Percentiles rank a stretch among this genome's conserved stretches.
phyloP scores from a whole-genome alignment of 2,113 vertebrate genomes.

The Dunckerocampus dactyliophorus region DNA sequence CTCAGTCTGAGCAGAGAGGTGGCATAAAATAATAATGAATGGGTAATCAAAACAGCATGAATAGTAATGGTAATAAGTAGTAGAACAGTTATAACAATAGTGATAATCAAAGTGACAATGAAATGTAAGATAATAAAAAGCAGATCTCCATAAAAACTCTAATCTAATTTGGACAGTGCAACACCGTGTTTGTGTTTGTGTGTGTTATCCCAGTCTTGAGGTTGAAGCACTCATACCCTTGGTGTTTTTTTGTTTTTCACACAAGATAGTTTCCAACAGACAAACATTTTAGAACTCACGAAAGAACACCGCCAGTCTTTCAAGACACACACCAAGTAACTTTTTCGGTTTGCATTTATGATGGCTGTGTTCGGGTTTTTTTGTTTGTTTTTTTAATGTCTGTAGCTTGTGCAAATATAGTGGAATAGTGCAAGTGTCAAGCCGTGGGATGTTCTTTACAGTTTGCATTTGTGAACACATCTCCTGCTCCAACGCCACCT shows the following conservation, averaged over 20 bases:
- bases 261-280: slow-evolving; percentile 65
- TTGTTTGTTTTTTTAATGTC: slow-evolving; percentile 29
- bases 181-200: slow-evolving; percentile 59
- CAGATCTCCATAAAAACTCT: slow-evolving; percentile 72
- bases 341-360: slow-evolving; percentile 38
- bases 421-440: slow-evolving; percentile 75
- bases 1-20: slow-evolving; percentile 62
- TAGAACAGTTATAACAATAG: slow-evolving; percentile 79
- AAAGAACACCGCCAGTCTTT: slow-evolving; percentile 45
- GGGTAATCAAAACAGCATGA: slow-evolving; percentile 75
- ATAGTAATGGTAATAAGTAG: slow-evolving; percentile 76
- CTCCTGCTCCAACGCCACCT: slow-evolving; percentile 71
- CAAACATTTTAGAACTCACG: slow-evolving; percentile 46
- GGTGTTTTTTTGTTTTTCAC: slow-evolving; percentile 12
- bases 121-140: slow-evolving; percentile 73
- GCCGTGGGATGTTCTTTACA: slow-evolving; percentile 66
- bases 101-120: slow-evolving; percentile 79
- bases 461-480: slow-evolving; percentile 73
- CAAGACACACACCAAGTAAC: slow-evolving; percentile 46
- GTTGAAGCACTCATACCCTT: slow-evolving; percentile 64
- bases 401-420: slow-evolving; percentile 73
- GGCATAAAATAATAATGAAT: slow-evolving; percentile 74
- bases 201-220: slow-evolving; percentile 63
- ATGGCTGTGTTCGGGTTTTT: slow-evolving; percentile 42
- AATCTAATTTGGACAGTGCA: slow-evolving; percentile 76